Conservation (phyloP, 2,113 vertebrate species). For the Notarius lentiginosus region DNA sequence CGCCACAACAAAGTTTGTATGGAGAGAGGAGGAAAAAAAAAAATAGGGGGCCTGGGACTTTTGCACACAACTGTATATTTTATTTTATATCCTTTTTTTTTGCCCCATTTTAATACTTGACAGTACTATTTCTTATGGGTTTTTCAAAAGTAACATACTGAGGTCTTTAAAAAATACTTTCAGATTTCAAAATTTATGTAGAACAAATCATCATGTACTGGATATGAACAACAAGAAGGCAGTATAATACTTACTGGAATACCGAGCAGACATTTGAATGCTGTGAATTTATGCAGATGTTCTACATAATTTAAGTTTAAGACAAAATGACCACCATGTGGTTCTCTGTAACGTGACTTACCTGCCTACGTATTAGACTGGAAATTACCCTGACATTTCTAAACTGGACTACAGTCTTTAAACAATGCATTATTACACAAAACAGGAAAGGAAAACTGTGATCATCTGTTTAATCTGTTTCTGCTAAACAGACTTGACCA, state of each 20-base stretch:
- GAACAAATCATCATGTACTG: not conserved
- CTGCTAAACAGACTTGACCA: constrained; percentile 2
- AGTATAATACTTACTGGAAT: not conserved
- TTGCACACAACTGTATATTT: no score
- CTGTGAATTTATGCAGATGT: constrained; percentile 40
- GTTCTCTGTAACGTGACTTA: constrained; percentile 27
- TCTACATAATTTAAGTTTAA: constrained; percentile 24
- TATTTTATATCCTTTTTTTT: no score
- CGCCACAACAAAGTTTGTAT: no score
- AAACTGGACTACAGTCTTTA: constrained; percentile 32
- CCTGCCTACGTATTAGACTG: constrained; percentile 21
- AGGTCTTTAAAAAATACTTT: not conserved
- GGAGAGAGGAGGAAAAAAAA: no score
- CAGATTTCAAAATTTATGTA: not conserved
- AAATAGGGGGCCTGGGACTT: no score
- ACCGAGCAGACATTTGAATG: not conserved
- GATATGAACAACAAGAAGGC: not conserved
- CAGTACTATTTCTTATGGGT: no score
- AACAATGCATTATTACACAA: constrained; percentile 13
- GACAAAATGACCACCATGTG: constrained; percentile 34
- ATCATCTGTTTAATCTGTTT: not conserved
- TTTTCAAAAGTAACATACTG: not conserved
- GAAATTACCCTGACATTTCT: constrained; percentile 36
- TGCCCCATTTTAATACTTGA: no score
- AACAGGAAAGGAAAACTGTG: constrained; percentile 8